Conservation (phyloP, 2,888 invertebrate genomes). For the Nephrotoma appendiculata region DNA sequence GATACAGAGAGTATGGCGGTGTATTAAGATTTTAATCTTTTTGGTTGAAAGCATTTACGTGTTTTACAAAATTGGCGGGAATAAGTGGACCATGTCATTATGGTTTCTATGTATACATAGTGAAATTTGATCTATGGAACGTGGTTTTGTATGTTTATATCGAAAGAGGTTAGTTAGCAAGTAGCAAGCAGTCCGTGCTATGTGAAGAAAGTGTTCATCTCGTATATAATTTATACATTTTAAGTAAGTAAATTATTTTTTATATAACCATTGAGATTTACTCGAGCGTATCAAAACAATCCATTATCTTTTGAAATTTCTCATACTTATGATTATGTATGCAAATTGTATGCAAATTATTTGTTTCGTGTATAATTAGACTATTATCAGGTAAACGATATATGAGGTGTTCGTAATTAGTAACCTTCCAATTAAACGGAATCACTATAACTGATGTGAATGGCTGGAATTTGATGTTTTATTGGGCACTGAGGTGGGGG, state of each 20-base stretch:
- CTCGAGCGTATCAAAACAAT: neutral
- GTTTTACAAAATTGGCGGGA: neutral
- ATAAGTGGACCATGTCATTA: neutral
- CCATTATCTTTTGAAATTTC: neutral
- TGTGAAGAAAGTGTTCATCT: neutral
- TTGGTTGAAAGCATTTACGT: neutral
- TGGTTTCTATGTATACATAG: neutral
- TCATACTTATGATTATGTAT: too few relatives aligned
- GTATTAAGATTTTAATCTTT: neutral
- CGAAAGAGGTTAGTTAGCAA: neutral
- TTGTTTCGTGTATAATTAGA: neutral
- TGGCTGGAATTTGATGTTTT: too few relatives aligned
- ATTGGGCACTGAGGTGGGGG: too few relatives aligned
- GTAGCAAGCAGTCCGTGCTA: neutral
- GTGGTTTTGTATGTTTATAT: neutral
- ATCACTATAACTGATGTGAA: too few relatives aligned
- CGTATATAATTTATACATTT: neutral
- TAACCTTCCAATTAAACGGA: too few relatives aligned
- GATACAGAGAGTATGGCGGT: neutral
- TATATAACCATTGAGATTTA: neutral
- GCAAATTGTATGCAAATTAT: neutral
- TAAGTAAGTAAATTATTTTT: neutral
- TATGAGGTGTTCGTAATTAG: too few relatives aligned
- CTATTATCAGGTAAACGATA: too few relatives aligned
- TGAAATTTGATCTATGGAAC: neutral